A percentile compares a stretch with the other conserved stretches of the same genome.
phyloP scores from a whole-genome alignment of 2,888 invertebrate genomes.

The Invenusta paracnida region DNA sequence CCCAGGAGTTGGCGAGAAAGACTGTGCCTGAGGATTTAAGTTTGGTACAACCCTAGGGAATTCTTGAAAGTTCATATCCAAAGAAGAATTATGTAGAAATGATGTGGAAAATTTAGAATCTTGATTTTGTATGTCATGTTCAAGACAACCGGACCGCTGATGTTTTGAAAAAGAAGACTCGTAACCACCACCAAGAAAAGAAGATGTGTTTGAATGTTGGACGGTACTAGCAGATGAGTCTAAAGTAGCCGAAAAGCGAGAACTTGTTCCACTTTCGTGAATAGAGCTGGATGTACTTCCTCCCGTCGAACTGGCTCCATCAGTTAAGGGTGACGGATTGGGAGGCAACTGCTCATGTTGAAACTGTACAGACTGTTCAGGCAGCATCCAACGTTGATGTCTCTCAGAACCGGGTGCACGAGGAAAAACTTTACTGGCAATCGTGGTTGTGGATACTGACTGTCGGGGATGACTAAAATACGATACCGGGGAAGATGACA shows the following conservation, averaged over 20 bases:
- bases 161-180: neutral
- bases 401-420: slow-evolving; percentile 42
- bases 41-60: neutral
- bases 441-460: neutral
- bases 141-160: neutral
- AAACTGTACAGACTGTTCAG: neutral
- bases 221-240: neutral
- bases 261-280: neutral
- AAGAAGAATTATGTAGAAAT: neutral
- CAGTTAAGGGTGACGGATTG: neutral
- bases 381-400: neutral
- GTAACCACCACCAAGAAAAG: neutral
- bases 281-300: neutral
- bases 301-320: neutral
- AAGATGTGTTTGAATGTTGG: neutral
- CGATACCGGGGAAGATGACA: neutral
- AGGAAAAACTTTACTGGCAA: slow-evolving; percentile 33
- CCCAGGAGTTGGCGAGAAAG: neutral
- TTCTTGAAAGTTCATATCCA: neutral
- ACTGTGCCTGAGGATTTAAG: slow-evolving; percentile 1
- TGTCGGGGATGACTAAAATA: neutral
- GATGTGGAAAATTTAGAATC: neutral
- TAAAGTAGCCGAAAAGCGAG: neutral
- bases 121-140: neutral
- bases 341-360: neutral